Evolutionary conservation across 2,113 vertebrate species (phyloP).

Genomic region (Anarhynchus alexandrinus): DNA sequence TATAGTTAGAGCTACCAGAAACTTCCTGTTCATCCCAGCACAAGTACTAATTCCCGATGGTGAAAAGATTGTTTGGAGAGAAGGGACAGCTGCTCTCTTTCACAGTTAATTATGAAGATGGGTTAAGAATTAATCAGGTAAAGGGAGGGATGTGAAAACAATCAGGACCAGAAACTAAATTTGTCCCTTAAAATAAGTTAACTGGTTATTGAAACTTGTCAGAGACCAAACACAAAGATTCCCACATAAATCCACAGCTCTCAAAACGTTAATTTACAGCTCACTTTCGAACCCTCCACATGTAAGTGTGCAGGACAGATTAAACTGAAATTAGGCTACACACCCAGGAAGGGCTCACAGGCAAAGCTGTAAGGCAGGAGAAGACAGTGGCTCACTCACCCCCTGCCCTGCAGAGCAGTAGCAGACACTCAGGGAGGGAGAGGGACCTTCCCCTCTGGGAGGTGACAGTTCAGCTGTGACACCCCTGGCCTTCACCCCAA

Average conservation of each 20-base stretch:
- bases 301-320: rapidly evolving
- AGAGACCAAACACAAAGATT: not conserved
- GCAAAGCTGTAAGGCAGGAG: not conserved
- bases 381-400: not conserved
- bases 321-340: not conserved
- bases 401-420: not conserved
- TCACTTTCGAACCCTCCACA: not conserved
- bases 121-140: not conserved
- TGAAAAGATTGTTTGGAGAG: not conserved
- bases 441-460: not conserved
- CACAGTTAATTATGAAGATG: not conserved
- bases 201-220: not conserved
- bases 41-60: not conserved
- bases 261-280: not conserved
- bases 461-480: not conserved
- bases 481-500: not conserved
- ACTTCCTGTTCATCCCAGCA: not conserved
- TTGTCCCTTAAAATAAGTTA: not conserved
- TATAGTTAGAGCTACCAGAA: not conserved
- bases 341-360: not conserved
- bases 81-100: not conserved
- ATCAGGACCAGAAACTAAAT: not conserved
- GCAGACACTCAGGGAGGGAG: no score
- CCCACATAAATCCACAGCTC: not conserved
- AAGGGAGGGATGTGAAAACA: not conserved